Base-by-base conservation (phyloP, 1,140 invertebrate species). In the Stegodyphus dumicola region DNA sequence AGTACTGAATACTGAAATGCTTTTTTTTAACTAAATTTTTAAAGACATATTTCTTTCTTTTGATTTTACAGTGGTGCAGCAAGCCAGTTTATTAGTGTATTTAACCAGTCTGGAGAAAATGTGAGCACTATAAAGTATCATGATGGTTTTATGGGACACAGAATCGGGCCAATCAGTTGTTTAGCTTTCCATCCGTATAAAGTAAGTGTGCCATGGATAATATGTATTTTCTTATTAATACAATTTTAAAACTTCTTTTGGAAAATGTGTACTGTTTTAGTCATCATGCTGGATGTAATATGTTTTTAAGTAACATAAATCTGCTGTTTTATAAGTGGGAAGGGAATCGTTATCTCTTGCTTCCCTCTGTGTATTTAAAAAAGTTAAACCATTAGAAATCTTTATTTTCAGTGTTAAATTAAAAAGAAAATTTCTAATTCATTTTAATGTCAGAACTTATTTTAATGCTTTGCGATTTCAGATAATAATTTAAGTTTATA, bases 141-240 rank as follows among this genome's bases (percentile, higher is more conserved):
- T 89, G 96, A 98, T 89, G 96, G 96, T 69, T 97, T 98, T 90
- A 96, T 97, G 93, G 95, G 95, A 54, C 93, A 96, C 87, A 93
- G 95, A 88, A 95, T 96, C 85, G 95, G 95, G 17, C 94, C 95
- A 52, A 94, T 97, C 77, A 95, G 93, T 87, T 97, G 95, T 90
- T 90, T 98, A 87, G 94, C 94, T 77, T 98, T 97, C 91, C 96
- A 98, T 91, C 95, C 96, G 18, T 93, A 95, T 89, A 94, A 93
- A 87, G 93, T 95, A 83, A 92, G 93, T 84, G 15, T 51, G 18
- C 13, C n/a, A 17, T 18, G n/a, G 6, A 13, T 52, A 11, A 7
- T 65, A 11, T 49, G 11, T 66, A 7, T 18, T 53, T 60, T 60
- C 15, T 56, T 7, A 13, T 13, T 60, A 60, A 60, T 10, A 5